A percentile compares a stretch with the other conserved stretches of the same genome.
phyloP scores from a whole-genome alignment of 2,888 invertebrate species.

The Ophioninae sp. region DNA sequence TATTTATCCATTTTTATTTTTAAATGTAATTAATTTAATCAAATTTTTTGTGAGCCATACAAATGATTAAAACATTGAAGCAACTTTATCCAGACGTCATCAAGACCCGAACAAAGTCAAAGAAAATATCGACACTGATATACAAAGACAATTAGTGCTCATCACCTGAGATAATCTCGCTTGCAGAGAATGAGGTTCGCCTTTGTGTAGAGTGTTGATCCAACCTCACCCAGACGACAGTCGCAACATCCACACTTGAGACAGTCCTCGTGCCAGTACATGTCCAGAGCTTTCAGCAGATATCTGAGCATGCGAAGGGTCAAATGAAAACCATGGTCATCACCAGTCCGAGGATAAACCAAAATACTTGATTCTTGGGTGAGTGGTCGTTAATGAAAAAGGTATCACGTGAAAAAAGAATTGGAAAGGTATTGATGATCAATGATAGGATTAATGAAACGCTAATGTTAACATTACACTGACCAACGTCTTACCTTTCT shows the following conservation, averaged over 20 bases:
- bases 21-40: no score
- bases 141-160: constrained; percentile 27
- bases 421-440: background rate
- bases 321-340: no score
- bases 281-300: constrained; percentile 92
- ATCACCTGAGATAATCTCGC: constrained; percentile 94
- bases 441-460: background rate
- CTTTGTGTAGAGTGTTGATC: constrained; percentile 94
- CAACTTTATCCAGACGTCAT: background rate
- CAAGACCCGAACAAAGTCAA: background rate
- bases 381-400: no score
- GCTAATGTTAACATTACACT: background rate
- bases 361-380: background rate
- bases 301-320: constrained; percentile 74
- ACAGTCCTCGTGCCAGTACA: constrained; percentile 97
- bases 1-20: no score
- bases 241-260: constrained; percentile 96
- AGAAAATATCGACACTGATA: background rate
- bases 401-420: background rate
- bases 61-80: constrained; percentile 1
- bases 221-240: constrained; percentile 95
- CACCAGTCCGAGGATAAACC: background rate
- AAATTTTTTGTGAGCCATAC: no score
- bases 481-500: constrained; percentile 84
- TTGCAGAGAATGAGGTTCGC: constrained; percentile 95